These are phyloP conservation scores for Aleadryas rufinucha DNA, from an alignment of 2,113 vertebrate species.

Conservation along the genomic window DNA sequence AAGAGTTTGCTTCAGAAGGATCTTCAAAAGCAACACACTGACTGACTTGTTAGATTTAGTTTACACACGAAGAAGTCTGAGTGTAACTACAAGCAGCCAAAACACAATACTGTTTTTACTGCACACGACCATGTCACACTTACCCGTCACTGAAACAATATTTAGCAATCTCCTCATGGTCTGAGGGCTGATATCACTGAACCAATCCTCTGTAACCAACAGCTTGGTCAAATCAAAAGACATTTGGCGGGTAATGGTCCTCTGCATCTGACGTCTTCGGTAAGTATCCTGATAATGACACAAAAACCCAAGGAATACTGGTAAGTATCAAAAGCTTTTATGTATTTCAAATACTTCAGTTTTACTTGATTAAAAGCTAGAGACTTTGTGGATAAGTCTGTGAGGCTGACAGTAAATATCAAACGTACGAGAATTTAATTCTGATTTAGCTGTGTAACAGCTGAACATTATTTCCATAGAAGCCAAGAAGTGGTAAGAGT, in stretches of 20 bases:
- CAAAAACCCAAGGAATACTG: background rate
- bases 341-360: background rate
- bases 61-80: background rate
- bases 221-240: slow-evolving; percentile 97
- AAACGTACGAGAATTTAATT: background rate
- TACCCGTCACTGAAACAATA: slow-evolving; percentile 97
- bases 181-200: slow-evolving; percentile 98
- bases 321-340: background rate
- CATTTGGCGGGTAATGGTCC: slow-evolving; percentile 93
- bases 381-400: background rate
- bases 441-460: background rate
- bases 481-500: background rate
- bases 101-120: background rate
- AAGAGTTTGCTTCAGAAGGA: background rate
- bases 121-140: background rate
- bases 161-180: slow-evolving; percentile 96
- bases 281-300: slow-evolving; percentile 85
- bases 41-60: background rate
- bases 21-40: background rate
- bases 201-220: slow-evolving; percentile 97
- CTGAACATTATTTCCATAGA: background rate
- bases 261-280: slow-evolving; percentile 91
- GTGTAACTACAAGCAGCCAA: background rate
- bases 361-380: background rate
- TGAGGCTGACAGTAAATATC: background rate